Evolutionary conservation across 2,888 invertebrate genomes (phyloP), one percentile per base, ranked within the genome.

Genomic region (Drosophila crucigera): DNA sequence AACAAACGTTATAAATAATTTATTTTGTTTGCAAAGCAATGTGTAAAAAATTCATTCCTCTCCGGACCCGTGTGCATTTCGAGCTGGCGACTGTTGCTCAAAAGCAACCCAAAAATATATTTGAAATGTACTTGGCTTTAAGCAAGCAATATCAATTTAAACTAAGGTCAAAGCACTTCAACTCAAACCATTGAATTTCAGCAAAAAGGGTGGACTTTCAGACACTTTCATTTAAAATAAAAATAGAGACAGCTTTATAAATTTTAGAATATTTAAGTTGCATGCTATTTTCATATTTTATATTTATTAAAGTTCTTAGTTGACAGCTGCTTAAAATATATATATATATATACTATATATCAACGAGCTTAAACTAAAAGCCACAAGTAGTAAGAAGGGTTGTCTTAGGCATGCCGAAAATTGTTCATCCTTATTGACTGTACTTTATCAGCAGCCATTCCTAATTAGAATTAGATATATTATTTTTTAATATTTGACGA

Each of bases 1-100:
- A 68, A 54, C 77, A 68, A 56, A 72, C 71, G 76, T 72, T 77
- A 84, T 84, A 89, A 89, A 89, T 87, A 73, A 89, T 84, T 84
- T 82, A 84, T 87, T 69, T 72, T 89, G 88, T 84, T 89, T 84
- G 82, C 80, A 50, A 58, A 62, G 68, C 80, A 79, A 79, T 76
- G 82, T 89, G 87, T 82, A 80, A 84, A 77, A 82, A 73, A 73
- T 75, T 53, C 70, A 83, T 77, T 73, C 41, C 61, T 28, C 41
- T 30, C 33, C 41, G 28, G 35, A 52, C 65, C 33, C 19, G 30
- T 39, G 19, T 49, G 47, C 22, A 25, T 14, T 67, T 5, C 14
- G 47, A 61, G 33, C 14, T 47, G 47, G 7, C 22, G 47, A 47
- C 14, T 43, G 30, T 35, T 30, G 22, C 25, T 4, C 52, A 41